phyloP scores from a whole-genome alignment of 2,797 vertebrate species.

The Lepus oiostolus region DNA sequence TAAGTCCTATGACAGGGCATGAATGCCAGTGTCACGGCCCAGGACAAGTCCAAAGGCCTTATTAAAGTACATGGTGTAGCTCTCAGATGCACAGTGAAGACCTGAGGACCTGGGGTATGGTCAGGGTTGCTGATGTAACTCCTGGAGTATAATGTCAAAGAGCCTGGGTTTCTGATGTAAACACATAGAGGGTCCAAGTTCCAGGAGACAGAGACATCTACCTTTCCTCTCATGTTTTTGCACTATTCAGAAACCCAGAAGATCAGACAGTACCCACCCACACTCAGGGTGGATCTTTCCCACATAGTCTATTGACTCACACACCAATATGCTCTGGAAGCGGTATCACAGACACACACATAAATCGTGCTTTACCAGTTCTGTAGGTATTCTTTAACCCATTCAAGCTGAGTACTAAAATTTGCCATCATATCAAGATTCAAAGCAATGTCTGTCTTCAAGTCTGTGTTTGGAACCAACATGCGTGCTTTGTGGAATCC shows the following conservation, averaged over 20 bases:
- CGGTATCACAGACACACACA: background rate
- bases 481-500: fast-evolving
- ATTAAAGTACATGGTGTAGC: background rate
- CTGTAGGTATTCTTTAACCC: background rate
- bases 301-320: background rate
- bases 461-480: background rate
- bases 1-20: background rate
- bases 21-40: fast-evolving
- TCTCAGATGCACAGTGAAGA: background rate
- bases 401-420: no score
- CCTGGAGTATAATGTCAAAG: background rate
- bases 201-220: background rate
- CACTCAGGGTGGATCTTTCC: background rate
- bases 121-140: background rate
- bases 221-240: background rate
- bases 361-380: background rate
- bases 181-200: background rate
- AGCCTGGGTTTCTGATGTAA: background rate
- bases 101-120: background rate
- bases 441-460: background rate
- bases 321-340: background rate
- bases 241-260: no score
- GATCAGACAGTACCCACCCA: no score
- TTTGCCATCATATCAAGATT: background rate
- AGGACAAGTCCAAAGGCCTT: fast-evolving